Base-by-base conservation (phyloP, 1,140 invertebrate species). In the Aphelinus certus region DNA sequence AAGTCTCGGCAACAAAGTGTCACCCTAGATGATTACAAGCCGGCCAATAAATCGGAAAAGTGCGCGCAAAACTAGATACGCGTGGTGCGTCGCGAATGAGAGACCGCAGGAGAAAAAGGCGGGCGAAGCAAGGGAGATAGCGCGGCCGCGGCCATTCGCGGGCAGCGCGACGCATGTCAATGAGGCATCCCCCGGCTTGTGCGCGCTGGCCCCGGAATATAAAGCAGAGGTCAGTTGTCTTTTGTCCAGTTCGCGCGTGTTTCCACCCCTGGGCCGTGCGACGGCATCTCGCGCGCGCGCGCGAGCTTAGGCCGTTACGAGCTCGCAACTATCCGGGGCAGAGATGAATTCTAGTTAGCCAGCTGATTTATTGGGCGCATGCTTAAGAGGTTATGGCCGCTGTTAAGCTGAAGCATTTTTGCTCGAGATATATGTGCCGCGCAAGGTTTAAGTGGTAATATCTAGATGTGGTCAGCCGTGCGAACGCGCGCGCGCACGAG, bases 61-160 rank as follows among this genome's bases (percentile, higher is more conserved):
- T 7, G 4, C 4, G 9, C 4, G 51, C 51, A 9, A 53, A 53
- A 9, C 51, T 53, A 60, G n/a, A 60, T 10, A 60, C 26, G 26
- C 57, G 26, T 26, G 26, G 26, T 26, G 26, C 3, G 57, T 7
- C 57, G 3, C 42, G 51, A 26, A 42, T 64, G 53, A 2, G 4
- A 69, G 51, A 65, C 4, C 10, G 10, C 55, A 62, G 61, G 55
- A 68, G 64, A 64, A 26, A 62, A 51, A 68, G 46, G 58, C 71
- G 73, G 78, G 74, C 71, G 68, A 71, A 78, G 72, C 57, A 65
- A 77, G 73, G 48, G 55, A 66, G 62, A 55, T 9, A 49, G 42
- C 77, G 55, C 46, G 51, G 56, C 42, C 61, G 66, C 70, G 62
- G 48, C 58, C 5, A 47, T 48, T n/a, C 7, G 68, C 51, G 1